Evolutionary conservation across 2,113 vertebrate genomes (phyloP).

Genomic region (Cyphomyrus plagiostoma): DNA sequence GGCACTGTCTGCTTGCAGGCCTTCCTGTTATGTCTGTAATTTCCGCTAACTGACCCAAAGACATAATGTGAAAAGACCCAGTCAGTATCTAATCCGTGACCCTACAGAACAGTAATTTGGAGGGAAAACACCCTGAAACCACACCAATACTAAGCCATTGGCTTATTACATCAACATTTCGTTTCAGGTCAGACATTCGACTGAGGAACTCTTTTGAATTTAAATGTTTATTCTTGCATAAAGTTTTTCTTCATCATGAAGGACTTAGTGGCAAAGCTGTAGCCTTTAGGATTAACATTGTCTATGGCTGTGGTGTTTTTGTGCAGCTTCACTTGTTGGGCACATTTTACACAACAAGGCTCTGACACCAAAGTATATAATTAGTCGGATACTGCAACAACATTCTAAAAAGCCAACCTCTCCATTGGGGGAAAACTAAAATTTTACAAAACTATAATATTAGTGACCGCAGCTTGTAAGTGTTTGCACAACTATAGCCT

Average conservation of each 20-base stretch:
- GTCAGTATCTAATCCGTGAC: neutral
- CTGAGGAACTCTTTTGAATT: neutral
- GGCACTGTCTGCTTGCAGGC: neutral
- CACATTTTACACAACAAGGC: neutral
- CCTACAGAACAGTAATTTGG: neutral
- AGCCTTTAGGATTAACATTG: constrained; percentile 9
- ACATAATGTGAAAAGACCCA: constrained; percentile 5
- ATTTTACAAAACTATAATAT: constrained; percentile 1
- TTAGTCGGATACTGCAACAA: neutral
- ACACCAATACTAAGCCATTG: neutral
- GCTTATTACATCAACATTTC: constrained; percentile 41
- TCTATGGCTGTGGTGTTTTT: neutral
- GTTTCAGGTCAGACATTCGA: constrained; percentile 69
- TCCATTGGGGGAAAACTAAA: neutral
- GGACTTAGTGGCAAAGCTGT: neutral
- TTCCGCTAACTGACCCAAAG: neutral
- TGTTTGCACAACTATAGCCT: neutral
- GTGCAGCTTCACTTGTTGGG: neutral
- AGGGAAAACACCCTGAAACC: neutral
- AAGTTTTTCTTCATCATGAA: neutral
- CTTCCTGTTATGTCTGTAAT: neutral
- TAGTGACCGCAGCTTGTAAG: neutral
- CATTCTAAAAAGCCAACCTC: constrained; percentile 1
- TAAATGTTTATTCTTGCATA: neutral
- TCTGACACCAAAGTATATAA: neutral